Evolutionary conservation across 2,888 invertebrate genomes (phyloP).

Genomic region (Cactoblastis cactorum): DNA sequence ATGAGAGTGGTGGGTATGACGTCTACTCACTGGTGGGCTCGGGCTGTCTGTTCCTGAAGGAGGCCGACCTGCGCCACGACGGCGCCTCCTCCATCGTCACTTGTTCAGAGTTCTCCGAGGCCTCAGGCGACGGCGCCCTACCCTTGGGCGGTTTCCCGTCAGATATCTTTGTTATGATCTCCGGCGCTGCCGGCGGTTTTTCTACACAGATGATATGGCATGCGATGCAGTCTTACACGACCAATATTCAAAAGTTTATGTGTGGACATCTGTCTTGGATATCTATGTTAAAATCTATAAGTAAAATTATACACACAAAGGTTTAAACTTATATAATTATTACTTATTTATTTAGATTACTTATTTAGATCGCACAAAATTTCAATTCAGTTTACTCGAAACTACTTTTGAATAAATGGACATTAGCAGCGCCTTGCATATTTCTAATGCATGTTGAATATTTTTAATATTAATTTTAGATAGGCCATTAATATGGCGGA

Average conservation of each 20-base stretch:
- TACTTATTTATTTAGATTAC: too few relatives aligned
- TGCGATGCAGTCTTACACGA: neutral
- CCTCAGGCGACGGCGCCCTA: constrained; percentile 58
- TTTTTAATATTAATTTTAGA: too few relatives aligned
- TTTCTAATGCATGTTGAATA: too few relatives aligned
- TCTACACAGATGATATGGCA: constrained; percentile 35
- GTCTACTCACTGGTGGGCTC: constrained; percentile 52
- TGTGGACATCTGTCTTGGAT: too few relatives aligned
- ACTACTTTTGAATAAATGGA: neutral
- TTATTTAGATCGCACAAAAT: too few relatives aligned
- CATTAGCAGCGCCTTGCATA: neutral
- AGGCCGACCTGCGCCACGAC: constrained; percentile 66
- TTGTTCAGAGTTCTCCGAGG: constrained; percentile 36
- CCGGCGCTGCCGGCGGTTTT: constrained; percentile 50
- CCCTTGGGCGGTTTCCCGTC: constrained; percentile 67
- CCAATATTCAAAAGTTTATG: too few relatives aligned
- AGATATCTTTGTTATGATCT: constrained; percentile 61
- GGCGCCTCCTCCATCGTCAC: constrained; percentile 52
- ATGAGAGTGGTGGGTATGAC: neutral
- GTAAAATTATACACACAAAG: too few relatives aligned
- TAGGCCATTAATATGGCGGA: too few relatives aligned
- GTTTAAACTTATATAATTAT: too few relatives aligned
- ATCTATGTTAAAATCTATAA: too few relatives aligned
- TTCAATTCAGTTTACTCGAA: neutral
- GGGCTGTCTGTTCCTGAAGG: constrained; percentile 54